phyloP scores from a whole-genome alignment of 2,113 vertebrate species.

The Amazona vittata region DNA sequence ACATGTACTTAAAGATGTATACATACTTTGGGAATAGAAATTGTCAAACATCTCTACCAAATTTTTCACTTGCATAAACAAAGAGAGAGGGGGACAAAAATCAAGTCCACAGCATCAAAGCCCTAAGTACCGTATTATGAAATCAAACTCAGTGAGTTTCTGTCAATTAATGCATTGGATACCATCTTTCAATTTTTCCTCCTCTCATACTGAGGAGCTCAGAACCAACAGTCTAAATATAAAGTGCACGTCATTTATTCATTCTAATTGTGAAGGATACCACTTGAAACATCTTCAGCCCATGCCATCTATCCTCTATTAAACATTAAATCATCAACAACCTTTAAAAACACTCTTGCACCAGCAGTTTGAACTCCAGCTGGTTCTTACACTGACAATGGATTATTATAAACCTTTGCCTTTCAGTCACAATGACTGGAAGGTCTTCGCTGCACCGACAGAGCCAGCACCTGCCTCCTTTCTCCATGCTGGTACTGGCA shows the following conservation, averaged over 20 bases:
- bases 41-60: not conserved
- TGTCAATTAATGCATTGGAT: not conserved
- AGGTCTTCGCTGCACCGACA: conserved; percentile 3
- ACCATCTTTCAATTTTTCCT: not conserved
- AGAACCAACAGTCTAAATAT: not conserved
- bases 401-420: not conserved
- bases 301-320: not conserved
- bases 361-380: not conserved
- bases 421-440: not conserved
- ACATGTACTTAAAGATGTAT: not conserved
- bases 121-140: not conserved
- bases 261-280: not conserved
- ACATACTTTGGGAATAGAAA: not conserved
- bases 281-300: not conserved
- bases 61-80: not conserved
- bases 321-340: not conserved
- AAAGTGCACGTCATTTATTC: not conserved
- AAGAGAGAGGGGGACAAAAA: not conserved
- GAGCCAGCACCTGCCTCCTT: conserved; percentile 48
- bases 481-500: not conserved
- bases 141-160: not conserved
- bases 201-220: fast-evolving
- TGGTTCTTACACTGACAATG: not conserved
- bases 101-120: not conserved
- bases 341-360: not conserved